These are phyloP conservation scores for Gandaritis pyraliata DNA, from an alignment of 2,888 invertebrate species.

Conservation along the genomic window DNA sequence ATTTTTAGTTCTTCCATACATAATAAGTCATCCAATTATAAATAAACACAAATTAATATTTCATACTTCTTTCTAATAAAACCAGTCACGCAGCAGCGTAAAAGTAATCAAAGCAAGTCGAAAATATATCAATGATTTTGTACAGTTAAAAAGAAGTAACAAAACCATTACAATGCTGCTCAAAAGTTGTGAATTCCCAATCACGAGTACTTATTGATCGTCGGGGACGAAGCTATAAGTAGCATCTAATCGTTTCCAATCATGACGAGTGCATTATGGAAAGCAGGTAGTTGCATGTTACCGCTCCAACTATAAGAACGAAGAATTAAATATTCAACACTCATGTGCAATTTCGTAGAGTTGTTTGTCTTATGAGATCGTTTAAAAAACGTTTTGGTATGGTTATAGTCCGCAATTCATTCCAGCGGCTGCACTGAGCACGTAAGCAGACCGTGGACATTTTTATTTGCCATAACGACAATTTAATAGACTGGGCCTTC, in stretches of 20 bases:
- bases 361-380: slow-evolving; percentile 49
- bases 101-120: background rate
- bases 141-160: background rate
- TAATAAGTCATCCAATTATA: too few relatives aligned
- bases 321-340: slow-evolving; percentile 26
- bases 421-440: slow-evolving; percentile 60
- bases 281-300: slow-evolving; percentile 25
- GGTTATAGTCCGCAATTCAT: slow-evolving; percentile 58
- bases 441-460: slow-evolving; percentile 50
- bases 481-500: slow-evolving; percentile 67
- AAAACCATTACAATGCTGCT: slow-evolving; percentile 4
- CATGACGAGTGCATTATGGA: slow-evolving; percentile 26
- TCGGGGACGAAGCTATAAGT: slow-evolving; percentile 20
- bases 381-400: slow-evolving; percentile 63
- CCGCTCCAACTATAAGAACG: slow-evolving; percentile 22
- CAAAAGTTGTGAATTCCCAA: slow-evolving; percentile 3
- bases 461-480: slow-evolving; percentile 69
- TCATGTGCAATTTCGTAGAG: slow-evolving; percentile 33
- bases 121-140: background rate
- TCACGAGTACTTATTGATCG: slow-evolving; percentile 26
- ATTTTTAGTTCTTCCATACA: too few relatives aligned
- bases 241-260: slow-evolving; percentile 27
- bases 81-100: background rate
- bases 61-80: background rate
- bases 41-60: too few relatives aligned